Evolutionary conservation across 2,888 invertebrate species (phyloP), one percentile per base, ranked within the genome.

Genomic region (Pardosa pseudoannulata): DNA sequence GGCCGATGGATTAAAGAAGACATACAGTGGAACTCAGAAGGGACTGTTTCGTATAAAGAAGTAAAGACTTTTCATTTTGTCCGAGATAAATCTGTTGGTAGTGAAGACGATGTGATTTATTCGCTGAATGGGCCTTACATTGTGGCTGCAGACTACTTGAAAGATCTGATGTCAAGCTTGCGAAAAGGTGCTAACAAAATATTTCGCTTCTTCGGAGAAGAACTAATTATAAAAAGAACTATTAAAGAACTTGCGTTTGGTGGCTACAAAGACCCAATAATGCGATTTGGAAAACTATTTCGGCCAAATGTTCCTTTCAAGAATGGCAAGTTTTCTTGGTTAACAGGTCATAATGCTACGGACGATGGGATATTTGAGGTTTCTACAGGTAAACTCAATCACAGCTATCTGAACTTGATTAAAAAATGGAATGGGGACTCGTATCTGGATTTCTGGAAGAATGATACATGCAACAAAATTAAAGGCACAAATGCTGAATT

Each of bases 1-100:
- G 68, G 71, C 27, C 46, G 65, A 16, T 85, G 88, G 80, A 72
- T 88, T 39, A 91, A 91, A 79, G 75, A 89, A 70, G 88, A 90
- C 73, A 88, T 91, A 36, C 88, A 86, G 7, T 91, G 89, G 79
- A 83, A 90, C 82, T 72, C 79, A 6, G 90, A 91, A 88, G 85
- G 88, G 32, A 90, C 90, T 0, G 89, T 91, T 11, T 87, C 90
- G 0, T 91, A 90, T 88, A 79, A 88, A 46, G 90, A 91, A 81
- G 79, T 89, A 6, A 89, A 90, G 62, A 80, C 81, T 13, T 90
- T 88, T 64, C 31, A 81, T 5, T 90, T 90, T 88, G 88, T 89
- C 11, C 87, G 67, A n/a, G 88, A 89, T 1, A 36, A 83, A 64
- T 90, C 90, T 0, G 89, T 86, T 0, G 90, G 90, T 6, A 50